Base-by-base conservation (phyloP, 2,888 invertebrate species). In the Philaethria dido region DNA sequence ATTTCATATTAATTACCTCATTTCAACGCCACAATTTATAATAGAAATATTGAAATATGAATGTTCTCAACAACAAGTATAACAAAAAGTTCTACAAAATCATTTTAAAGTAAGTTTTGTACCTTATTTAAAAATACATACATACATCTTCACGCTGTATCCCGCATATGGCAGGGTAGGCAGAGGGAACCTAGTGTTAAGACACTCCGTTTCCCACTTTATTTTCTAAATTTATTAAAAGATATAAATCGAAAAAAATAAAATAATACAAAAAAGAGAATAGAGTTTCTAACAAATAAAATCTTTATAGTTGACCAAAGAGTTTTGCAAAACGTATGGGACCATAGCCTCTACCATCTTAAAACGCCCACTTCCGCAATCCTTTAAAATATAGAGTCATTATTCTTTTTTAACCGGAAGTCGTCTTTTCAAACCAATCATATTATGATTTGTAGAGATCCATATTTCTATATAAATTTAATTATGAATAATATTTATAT, bases 311-410 rank as follows among this genome's bases (percentile, higher is more conserved):
- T 14, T 60, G 29, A 33, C 29, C 45, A 29, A 18, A 45, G 18
- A 60, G 45, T 25, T 18, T 14, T 39, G 60, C 60, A 18, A 47
- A 45, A 20, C 18, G 14, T 29, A 59, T 45, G 45, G 60, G 29
- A 8, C 29, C 44, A 47, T 29, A 33, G 45, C 33, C 60, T 29
- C 9, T 45, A 20, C 45, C 33, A 60, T 60, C 29, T 60, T 47
- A 33, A 29, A 9, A 47, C 64, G 64, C 64, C 64, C 57, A 36
- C 59, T 59, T 59, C 64, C 64, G 59, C 39, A 64, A 57, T 57
- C 64, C 48, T 64, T 57, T 57, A 48, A 64, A 63, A 50, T 57
- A 57, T 59, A 44, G 18, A 60, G 13, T 47, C 33, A 60, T 60
- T 45, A 47, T 60, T 29, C 33, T 60, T 60, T 60, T 60, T 60